Evolutionary conservation across 2,797 vertebrate species (phyloP), one percentile per base, ranked within the genome.

Genomic region (Rallus crepitans): DNA sequence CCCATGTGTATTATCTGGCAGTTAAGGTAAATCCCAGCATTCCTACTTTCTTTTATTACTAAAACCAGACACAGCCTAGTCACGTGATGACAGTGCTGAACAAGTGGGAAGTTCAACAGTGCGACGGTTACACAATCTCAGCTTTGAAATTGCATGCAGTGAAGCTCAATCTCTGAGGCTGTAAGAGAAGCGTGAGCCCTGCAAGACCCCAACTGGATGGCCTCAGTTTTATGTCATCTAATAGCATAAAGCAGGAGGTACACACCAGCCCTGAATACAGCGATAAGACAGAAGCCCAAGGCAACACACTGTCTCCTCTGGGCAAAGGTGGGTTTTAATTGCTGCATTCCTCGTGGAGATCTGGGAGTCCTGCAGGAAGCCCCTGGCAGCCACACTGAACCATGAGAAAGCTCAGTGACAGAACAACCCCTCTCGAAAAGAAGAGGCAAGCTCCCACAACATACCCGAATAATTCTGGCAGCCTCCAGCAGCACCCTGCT

Each of bases 381-480:
- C 30, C 11, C 30, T 23, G 66, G 15, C 24, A 50, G 33, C 27
- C 42, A 71, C 56, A 20, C 6, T 17, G 84, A 52, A 11, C 52
- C 73, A 48, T 2, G 8, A 47, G 11, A 60, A 69, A 57, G 31
- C 37, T 75, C 40, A 65, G 33, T 50, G 53, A 35, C 69, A 59
- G 37, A 78, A 37, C 8, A 11, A 27, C 3, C 1, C 8, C n/a
- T 37, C n/a, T 81, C 27, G 52, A 65, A 68, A 40, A 55, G 25
- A 7, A 11, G 25, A 11, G 15, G 15, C 0, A 0, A 56, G 24
- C 33, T 39, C 40, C 28, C 3, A 1, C 20, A 48, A 90, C 97
- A 17, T 97, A 99, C 99, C 98, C 98, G 98, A 35, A 99, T 99
- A n/a, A 99, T 98, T 48, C 99, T 98, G 33, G 99, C 99, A 17